Conservation (phyloP, 2,888 invertebrate species). For the Lampropteryx suffumata region DNA sequence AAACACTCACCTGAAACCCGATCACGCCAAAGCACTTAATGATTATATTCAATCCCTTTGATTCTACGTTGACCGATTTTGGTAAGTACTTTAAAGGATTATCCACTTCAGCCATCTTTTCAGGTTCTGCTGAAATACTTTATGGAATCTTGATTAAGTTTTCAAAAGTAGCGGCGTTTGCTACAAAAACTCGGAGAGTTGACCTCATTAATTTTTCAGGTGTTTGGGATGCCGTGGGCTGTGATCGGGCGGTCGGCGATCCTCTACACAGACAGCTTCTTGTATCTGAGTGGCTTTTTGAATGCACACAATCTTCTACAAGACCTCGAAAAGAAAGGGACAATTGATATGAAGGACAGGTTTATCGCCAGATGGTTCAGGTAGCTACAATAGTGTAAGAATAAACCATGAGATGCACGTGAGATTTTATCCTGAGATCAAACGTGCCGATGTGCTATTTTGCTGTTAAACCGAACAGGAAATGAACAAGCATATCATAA, state of each 20-base stretch:
- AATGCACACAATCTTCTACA: conserved; percentile 79
- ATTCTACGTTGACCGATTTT: conserved; percentile 33
- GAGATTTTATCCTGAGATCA: conserved; percentile 6
- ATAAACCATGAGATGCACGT: conserved; percentile 1
- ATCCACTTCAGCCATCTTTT: conserved; percentile 29
- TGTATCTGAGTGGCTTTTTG: conserved; percentile 83
- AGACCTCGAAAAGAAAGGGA: conserved; percentile 75
- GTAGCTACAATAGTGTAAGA: conserved; percentile 45
- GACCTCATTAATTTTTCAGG: conserved; percentile 48
- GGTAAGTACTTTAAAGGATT: conserved; percentile 34
- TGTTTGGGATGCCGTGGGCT: conserved; percentile 82
- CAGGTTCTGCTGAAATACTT: conserved; percentile 24
- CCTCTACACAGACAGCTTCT: conserved; percentile 84
- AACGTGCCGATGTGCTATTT: conserved; percentile 5
- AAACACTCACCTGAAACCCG: conserved; percentile 30
- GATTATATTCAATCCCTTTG: conserved; percentile 36
- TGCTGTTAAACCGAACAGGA: conserved; percentile 8
- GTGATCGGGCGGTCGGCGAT: conserved; percentile 84
- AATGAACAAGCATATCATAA: conserved; percentile 5
- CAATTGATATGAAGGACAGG: conserved; percentile 75
- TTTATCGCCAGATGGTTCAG: conserved; percentile 81
- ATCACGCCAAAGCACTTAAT: conserved; percentile 34
- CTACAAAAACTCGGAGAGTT: conserved; percentile 21
- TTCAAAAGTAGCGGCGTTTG: conserved; percentile 23
- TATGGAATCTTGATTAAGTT: conserved; percentile 23